Percentiles rank a stretch among this genome's conserved stretches.
phyloP scores from a whole-genome alignment of 2,888 invertebrate genomes.

The Zele albiditarsus region DNA sequence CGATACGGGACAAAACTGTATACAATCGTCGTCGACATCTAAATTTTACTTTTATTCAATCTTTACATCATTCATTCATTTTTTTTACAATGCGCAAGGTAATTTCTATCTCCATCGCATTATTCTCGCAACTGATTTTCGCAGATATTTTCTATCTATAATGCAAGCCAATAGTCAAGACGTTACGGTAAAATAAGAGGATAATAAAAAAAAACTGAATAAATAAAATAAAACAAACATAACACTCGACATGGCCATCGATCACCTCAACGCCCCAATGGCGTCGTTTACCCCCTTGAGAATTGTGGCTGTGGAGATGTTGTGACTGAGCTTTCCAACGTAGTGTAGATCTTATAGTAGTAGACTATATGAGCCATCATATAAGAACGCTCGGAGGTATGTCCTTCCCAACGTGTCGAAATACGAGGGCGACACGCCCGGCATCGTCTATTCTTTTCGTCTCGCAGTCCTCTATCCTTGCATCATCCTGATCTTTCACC shows the following conservation, averaged over 20 bases:
- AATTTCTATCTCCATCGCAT: background rate
- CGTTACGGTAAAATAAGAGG: slow-evolving; percentile 18
- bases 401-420: background rate
- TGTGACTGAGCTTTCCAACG: slow-evolving; percentile 37
- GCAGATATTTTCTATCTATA: background rate
- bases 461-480: background rate
- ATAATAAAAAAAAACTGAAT: slow-evolving; percentile 36
- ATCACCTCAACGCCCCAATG: slow-evolving; percentile 43
- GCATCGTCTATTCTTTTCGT: background rate
- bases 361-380: slow-evolving; percentile 14
- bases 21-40: background rate
- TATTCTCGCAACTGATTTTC: background rate
- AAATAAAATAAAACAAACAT: slow-evolving; percentile 41
- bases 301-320: slow-evolving; percentile 35
- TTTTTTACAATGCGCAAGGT: too few species aligned
- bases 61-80: too few species aligned
- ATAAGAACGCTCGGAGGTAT: background rate
- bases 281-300: slow-evolving; percentile 31
- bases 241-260: slow-evolving; percentile 44
- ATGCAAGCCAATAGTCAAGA: slow-evolving; percentile 14
- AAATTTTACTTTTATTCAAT: too few species aligned
- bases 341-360: background rate
- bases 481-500: background rate
- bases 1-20: background rate
- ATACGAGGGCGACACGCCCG: background rate